phyloP scores from a whole-genome alignment of 2,888 invertebrate species.

The Xylota segnis region DNA sequence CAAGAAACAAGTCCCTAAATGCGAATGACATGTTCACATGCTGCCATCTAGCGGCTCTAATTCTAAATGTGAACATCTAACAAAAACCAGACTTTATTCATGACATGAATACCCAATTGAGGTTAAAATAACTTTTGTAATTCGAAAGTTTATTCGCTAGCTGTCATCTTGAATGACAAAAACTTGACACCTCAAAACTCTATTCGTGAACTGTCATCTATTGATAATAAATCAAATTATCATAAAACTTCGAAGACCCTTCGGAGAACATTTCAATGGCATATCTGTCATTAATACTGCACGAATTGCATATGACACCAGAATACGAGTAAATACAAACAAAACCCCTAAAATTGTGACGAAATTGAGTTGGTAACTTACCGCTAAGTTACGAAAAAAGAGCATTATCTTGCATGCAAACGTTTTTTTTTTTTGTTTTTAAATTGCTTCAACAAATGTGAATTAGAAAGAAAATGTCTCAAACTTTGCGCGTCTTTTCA shows the following conservation, averaged over 20 bases:
- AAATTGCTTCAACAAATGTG: constrained; percentile 22
- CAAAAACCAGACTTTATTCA: no score
- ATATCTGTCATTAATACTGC: no score
- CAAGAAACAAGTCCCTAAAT: not conserved
- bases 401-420: constrained; percentile 50
- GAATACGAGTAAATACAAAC: not conserved
- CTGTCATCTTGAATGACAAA: no score
- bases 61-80: no score
- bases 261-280: not conserved
- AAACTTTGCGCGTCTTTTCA: not conserved
- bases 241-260: not conserved
- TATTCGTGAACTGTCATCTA: not conserved
- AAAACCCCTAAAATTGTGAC: not conserved
- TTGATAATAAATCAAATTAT: not conserved
- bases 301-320: no score
- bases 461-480: not conserved
- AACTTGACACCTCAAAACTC: no score
- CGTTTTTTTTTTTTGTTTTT: no score
- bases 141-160: no score
- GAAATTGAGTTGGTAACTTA: not conserved
- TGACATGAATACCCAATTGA: no score
- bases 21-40: no score
- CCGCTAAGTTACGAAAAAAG: not conserved
- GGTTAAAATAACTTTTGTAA: no score
- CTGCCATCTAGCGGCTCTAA: no score